These are phyloP conservation scores for Itoplectis maculator DNA, from an alignment of 2,888 invertebrate species.

Conservation along the genomic window DNA sequence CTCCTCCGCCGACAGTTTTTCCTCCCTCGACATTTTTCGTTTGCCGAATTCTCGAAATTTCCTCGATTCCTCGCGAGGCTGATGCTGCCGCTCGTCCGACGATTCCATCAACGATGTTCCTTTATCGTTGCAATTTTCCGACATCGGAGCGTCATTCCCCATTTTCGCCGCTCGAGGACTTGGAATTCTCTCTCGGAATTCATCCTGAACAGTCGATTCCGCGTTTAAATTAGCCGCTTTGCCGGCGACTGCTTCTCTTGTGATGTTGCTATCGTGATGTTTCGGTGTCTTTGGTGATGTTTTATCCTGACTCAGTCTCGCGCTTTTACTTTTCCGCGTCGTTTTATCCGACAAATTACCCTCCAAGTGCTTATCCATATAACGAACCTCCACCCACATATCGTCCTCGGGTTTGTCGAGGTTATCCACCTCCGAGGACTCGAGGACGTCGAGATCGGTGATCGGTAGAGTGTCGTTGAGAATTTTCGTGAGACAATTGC, in stretches of 20 bases:
- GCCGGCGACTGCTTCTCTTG: neutral
- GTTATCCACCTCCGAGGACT: constrained; percentile 74
- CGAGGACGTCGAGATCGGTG: constrained; percentile 73
- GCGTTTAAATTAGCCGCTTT: too few relatives aligned
- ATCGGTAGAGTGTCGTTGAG: constrained; percentile 76
- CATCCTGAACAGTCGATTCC: neutral
- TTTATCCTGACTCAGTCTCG: neutral
- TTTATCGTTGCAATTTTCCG: neutral
- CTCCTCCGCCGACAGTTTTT: neutral
- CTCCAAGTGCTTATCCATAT: constrained; percentile 68
- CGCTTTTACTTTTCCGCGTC: neutral
- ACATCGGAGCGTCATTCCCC: neutral
- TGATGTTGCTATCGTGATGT: neutral
- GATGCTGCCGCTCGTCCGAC: neutral
- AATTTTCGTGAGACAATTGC: constrained; percentile 75
- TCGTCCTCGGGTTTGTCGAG: constrained; percentile 77
- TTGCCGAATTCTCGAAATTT: neutral
- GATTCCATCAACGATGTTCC: neutral
- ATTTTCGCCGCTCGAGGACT: neutral
- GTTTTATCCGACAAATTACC: neutral
- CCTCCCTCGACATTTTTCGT: constrained; percentile 20
- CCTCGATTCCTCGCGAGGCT: neutral
- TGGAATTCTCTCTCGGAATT: neutral
- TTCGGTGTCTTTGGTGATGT: constrained; percentile 9
- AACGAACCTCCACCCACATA: constrained; percentile 76